Conservation (phyloP, 2,888 invertebrate genomes). For the Mantis religiosa region DNA sequence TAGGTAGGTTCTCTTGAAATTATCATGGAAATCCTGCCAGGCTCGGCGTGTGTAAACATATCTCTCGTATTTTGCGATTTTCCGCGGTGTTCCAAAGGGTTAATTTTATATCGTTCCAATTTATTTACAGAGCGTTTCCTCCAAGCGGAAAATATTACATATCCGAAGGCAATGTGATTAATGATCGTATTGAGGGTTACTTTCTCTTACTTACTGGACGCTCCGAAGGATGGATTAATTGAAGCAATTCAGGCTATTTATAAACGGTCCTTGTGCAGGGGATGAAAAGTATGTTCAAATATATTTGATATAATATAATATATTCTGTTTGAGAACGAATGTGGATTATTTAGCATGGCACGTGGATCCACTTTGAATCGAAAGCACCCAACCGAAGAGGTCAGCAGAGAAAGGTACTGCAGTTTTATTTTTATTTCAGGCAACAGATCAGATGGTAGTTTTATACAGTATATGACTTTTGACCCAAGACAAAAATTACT, state of each 20-base stretch:
- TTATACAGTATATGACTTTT: no score
- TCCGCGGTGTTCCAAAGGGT: background rate
- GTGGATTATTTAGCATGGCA: no score
- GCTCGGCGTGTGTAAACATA: background rate
- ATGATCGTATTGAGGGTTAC: background rate
- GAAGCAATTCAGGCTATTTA: background rate
- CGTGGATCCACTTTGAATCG: no score
- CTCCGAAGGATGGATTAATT: background rate
- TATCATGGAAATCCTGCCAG: background rate
- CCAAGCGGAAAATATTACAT: background rate
- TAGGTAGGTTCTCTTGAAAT: background rate
- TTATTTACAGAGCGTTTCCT: background rate
- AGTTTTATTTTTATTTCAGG: no score
- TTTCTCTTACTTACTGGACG: background rate
- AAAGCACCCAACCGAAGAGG: no score
- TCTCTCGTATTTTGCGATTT: background rate
- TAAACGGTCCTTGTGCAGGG: no score
- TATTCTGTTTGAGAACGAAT: no score
- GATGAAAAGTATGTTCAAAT: no score
- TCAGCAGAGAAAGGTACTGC: no score
- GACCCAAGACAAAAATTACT: no score
- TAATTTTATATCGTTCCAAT: background rate
- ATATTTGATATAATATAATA: no score
- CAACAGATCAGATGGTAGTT: no score
- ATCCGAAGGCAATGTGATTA: background rate